Evolutionary conservation across 2,113 vertebrate species (phyloP).

Genomic region (Tringa solitaria): DNA sequence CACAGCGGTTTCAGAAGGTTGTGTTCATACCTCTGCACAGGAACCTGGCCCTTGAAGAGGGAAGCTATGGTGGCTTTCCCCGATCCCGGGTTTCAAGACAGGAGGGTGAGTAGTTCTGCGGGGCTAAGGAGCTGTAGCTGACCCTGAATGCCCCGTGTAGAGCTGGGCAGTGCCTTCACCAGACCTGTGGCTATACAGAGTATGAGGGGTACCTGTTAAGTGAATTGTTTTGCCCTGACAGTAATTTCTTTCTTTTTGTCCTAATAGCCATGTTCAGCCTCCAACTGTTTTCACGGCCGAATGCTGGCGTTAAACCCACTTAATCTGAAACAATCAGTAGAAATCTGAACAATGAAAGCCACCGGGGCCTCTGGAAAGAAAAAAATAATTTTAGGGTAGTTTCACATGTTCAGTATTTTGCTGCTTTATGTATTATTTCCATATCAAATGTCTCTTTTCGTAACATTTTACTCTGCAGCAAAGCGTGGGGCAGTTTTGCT

Average conservation of each 20-base stretch:
- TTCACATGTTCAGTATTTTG: background rate
- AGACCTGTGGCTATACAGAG: background rate
- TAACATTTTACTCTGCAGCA: background rate
- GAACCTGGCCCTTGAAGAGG: background rate
- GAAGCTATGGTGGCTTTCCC: background rate
- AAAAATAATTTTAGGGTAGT: background rate
- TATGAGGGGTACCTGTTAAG: background rate
- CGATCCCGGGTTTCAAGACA: fast-evolving
- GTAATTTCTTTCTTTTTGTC: background rate
- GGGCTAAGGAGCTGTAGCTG: background rate
- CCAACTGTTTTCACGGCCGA: background rate
- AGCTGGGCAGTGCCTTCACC: background rate
- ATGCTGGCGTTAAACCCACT: background rate
- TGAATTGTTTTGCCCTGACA: background rate
- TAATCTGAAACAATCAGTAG: background rate
- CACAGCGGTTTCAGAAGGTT: background rate
- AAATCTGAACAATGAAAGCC: background rate
- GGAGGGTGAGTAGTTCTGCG: fast-evolving
- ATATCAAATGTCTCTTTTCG: background rate
- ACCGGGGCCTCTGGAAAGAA: background rate
- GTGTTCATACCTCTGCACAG: background rate
- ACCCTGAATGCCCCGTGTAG: background rate
- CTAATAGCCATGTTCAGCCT: background rate
- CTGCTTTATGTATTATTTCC: background rate
- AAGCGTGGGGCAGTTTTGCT: background rate